phyloP scores from a whole-genome alignment of 2,888 invertebrate genomes.

The Drosophila pegasa region DNA sequence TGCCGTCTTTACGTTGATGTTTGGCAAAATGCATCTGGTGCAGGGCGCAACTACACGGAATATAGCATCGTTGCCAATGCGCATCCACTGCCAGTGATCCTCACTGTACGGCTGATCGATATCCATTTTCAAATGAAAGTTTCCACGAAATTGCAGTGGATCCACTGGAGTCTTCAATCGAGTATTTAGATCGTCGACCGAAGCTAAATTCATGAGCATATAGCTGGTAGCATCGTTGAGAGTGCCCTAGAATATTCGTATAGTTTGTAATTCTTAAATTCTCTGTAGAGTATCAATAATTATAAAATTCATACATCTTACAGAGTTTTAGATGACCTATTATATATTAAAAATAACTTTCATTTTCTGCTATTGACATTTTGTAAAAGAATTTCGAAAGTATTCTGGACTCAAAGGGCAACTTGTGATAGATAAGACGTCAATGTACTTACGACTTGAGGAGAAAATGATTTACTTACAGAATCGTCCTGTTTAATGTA shows the following conservation, averaged over 20 bases:
- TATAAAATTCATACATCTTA: background rate
- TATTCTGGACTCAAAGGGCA: too few relatives aligned
- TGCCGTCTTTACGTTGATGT: slow-evolving; percentile 89
- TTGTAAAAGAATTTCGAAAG: too few relatives aligned
- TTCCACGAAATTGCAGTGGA: slow-evolving; percentile 88
- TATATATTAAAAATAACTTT: background rate
- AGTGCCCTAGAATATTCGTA: slow-evolving; percentile 85
- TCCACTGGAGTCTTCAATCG: slow-evolving; percentile 86
- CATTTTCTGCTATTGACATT: too few relatives aligned
- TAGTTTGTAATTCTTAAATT: background rate
- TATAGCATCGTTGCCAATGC: slow-evolving; percentile 85
- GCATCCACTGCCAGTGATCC: slow-evolving; percentile 90
- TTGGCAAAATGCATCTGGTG: slow-evolving; percentile 89
- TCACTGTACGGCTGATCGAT: slow-evolving; percentile 88
- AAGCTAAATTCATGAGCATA: slow-evolving; percentile 88
- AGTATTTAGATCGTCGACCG: slow-evolving; percentile 88
- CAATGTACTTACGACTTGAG: background rate
- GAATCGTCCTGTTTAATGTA: slow-evolving; percentile 69
- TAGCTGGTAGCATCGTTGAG: slow-evolving; percentile 89
- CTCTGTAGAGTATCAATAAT: too few relatives aligned
- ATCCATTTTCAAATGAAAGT: slow-evolving; percentile 88
- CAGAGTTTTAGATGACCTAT: background rate
- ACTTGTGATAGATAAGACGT: background rate
- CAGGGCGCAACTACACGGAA: slow-evolving; percentile 77
- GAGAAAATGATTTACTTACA: slow-evolving; percentile 49